These are phyloP conservation scores for Bucco capensis DNA, from an alignment of 2,113 vertebrate genomes.

Conservation along the genomic window DNA sequence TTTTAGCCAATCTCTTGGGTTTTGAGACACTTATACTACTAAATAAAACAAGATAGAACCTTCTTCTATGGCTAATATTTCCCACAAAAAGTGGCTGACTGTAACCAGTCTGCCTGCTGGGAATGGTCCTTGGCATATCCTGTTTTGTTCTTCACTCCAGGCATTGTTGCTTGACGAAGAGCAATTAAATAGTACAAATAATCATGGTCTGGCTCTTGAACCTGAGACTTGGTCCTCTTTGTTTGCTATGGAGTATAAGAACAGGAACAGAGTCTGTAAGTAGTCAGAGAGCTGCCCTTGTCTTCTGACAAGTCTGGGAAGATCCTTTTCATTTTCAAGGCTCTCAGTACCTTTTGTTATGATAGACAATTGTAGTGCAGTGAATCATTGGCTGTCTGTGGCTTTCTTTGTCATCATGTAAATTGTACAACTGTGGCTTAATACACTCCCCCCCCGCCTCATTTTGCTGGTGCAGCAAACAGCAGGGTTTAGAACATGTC, in stretches of 20 bases:
- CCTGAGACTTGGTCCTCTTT: background rate
- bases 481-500: background rate
- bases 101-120: background rate
- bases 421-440: constrained; percentile 15
- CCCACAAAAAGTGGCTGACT: background rate
- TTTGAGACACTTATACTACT: background rate
- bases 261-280: background rate
- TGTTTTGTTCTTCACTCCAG: background rate
- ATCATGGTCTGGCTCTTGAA: background rate
- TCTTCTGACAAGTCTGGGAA: background rate
- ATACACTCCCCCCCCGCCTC: background rate
- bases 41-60: background rate
- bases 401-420: background rate
- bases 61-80: background rate
- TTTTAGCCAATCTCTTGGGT: background rate
- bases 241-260: background rate
- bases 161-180: background rate
- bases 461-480: constrained; percentile 2
- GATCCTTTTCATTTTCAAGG: background rate
- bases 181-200: background rate
- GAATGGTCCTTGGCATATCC: background rate
- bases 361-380: background rate
- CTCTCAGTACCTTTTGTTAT: background rate
- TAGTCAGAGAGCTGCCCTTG: background rate
- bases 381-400: background rate